phyloP scores from a whole-genome alignment of 2,888 invertebrate genomes.

The Brenthis ino region DNA sequence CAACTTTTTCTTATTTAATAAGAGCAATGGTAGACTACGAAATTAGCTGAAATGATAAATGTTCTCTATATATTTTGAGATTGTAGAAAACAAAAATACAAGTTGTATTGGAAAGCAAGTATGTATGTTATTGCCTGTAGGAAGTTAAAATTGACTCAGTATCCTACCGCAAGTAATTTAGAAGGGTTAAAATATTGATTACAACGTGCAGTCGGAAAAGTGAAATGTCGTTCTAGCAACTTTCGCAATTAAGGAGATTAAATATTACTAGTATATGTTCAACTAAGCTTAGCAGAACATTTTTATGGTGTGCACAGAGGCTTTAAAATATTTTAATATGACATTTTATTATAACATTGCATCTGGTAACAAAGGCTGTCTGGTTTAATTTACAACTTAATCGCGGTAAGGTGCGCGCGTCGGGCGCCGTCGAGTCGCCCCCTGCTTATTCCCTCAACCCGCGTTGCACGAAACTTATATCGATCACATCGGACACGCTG shows the following conservation, averaged over 20 bases:
- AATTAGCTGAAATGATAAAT: no score
- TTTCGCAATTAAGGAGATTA: neutral
- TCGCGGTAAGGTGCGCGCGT: constrained; percentile 52
- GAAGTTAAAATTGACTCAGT: constrained; percentile 13
- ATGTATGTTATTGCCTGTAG: neutral
- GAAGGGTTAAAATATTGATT: constrained; percentile 19
- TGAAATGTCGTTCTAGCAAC: constrained; percentile 1
- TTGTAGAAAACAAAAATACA: neutral
- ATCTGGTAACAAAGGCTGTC: constrained; percentile 27
- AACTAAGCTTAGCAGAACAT: neutral
- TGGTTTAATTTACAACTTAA: constrained; percentile 55
- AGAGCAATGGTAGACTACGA: neutral
- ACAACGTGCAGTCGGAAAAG: constrained; percentile 10
- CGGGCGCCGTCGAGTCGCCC: constrained; percentile 58
- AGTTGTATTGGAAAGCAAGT: constrained; percentile 3
- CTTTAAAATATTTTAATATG: constrained; percentile 13
- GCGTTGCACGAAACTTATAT: constrained; percentile 56
- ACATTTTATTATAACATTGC: constrained; percentile 12
- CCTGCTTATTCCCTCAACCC: constrained; percentile 51
- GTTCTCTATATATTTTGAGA: no score
- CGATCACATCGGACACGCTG: constrained; percentile 65
- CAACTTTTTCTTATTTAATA: neutral
- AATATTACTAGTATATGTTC: neutral
- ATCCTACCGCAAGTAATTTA: constrained; percentile 17
- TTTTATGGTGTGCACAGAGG: neutral